phyloP scores from a whole-genome alignment of 1,140 invertebrate species.

The Drosophila grimshawi region DNA sequence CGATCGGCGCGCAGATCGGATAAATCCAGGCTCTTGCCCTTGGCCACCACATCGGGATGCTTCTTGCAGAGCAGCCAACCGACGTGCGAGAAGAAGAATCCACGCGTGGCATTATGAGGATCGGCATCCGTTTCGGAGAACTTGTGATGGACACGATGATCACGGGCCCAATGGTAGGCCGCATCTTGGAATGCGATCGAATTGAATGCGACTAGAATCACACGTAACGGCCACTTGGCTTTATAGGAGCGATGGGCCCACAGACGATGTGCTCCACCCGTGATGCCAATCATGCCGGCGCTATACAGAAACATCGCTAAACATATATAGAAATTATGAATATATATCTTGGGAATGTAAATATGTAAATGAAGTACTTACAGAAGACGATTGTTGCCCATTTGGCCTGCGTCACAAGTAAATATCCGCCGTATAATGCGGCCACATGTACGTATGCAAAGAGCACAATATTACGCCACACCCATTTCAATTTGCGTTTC shows the following conservation, averaged over 20 bases:
- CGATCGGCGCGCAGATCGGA: slow-evolving; percentile 94
- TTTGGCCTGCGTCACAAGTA: slow-evolving; percentile 91
- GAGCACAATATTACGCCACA: slow-evolving; percentile 96
- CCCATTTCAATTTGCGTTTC: slow-evolving; percentile 87
- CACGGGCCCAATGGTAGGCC: slow-evolving; percentile 95
- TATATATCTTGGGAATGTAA: not conserved
- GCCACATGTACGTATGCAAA: slow-evolving; percentile 94
- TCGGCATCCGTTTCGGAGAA: slow-evolving; percentile 98
- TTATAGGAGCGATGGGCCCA: slow-evolving; percentile 98
- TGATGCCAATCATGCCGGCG: slow-evolving; percentile 91
- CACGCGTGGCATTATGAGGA: slow-evolving; percentile 95
- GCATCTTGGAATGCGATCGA: slow-evolving; percentile 95
- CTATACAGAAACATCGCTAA: slow-evolving; percentile 85
- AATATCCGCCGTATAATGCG: slow-evolving; percentile 93
- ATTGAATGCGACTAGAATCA: slow-evolving; percentile 91
- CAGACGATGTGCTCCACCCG: slow-evolving; percentile 96
- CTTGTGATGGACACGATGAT: slow-evolving; percentile 98
- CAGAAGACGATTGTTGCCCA: slow-evolving; percentile 90
- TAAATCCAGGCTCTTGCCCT: slow-evolving; percentile 93
- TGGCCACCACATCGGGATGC: slow-evolving; percentile 94
- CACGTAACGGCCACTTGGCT: slow-evolving; percentile 92
- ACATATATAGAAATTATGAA: not conserved
- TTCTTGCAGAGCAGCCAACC: slow-evolving; percentile 96
- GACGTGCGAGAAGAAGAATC: slow-evolving; percentile 98
- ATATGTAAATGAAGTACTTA: slow-evolving; percentile 67